These are phyloP conservation scores for Australoheros facetus DNA, from an alignment of 2,797 vertebrate species.

Conservation along the genomic window DNA sequence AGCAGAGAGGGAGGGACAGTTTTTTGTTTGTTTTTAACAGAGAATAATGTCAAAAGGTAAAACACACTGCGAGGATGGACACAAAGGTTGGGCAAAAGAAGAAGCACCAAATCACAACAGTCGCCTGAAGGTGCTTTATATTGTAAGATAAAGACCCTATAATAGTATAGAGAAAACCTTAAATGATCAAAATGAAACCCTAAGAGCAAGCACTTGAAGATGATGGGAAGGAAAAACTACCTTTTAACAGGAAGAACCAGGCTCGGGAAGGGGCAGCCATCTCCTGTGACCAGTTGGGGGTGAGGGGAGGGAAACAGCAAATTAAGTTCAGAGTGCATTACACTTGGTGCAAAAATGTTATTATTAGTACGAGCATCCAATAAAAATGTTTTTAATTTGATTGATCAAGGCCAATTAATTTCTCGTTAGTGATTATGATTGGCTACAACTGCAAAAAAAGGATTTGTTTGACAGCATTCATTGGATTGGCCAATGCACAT, in stretches of 20 bases:
- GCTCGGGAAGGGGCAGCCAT: too few relatives aligned
- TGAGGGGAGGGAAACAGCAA: too few relatives aligned
- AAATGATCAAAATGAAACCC: neutral
- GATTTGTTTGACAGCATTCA: neutral
- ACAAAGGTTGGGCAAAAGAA: rapidly evolving
- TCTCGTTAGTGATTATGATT: neutral
- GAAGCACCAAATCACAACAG: too few relatives aligned
- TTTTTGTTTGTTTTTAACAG: constrained; percentile 1
- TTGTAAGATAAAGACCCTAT: too few relatives aligned
- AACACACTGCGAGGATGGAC: neutral
- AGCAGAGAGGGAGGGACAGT: constrained; percentile 1
- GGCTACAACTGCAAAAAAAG: neutral
- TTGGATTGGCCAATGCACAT: neutral
- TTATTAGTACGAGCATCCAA: neutral
- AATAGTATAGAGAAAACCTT: too few relatives aligned
- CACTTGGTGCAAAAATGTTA: neutral
- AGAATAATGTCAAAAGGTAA: neutral
- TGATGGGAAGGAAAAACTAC: too few relatives aligned
- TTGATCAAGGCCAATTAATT: neutral
- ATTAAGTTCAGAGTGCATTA: neutral
- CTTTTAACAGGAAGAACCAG: too few relatives aligned
- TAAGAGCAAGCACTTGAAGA: too few relatives aligned
- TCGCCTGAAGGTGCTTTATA: too few relatives aligned
- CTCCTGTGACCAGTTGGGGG: too few relatives aligned
- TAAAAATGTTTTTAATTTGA: too few relatives aligned